Conservation (phyloP, 2,113 vertebrate genomes). For the Machaerirhynchus nigripectus region DNA sequence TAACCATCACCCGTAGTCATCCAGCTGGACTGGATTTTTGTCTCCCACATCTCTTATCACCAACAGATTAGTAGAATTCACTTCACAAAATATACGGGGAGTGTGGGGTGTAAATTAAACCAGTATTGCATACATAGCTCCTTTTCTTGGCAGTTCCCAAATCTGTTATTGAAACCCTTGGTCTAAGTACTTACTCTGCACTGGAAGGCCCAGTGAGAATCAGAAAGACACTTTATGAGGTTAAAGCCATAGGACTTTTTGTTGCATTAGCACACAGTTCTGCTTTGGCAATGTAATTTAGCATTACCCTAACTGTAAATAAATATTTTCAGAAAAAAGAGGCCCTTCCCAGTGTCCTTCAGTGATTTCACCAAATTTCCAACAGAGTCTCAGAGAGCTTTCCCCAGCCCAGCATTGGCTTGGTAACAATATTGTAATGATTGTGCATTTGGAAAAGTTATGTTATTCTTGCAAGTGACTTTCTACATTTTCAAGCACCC, state of each 20-base stretch:
- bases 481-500: neutral
- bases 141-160: neutral
- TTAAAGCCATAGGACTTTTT: neutral
- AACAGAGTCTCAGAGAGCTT: neutral
- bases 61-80: neutral
- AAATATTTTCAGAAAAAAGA: neutral
- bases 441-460: neutral
- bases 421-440: neutral
- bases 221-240: neutral
- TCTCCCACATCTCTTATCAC: neutral
- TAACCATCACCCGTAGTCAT: neutral
- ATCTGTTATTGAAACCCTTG: neutral
- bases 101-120: neutral
- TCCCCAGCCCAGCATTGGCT: neutral
- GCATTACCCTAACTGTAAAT: neutral
- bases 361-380: neutral
- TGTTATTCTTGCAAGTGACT: neutral
- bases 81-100: neutral
- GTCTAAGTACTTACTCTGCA: neutral
- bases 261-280: neutral
- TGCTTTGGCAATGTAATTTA: neutral
- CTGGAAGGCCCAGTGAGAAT: neutral
- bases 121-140: neutral
- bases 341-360: neutral
- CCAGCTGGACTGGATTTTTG: fast-evolving